Evolutionary conservation across 2,113 vertebrate species (phyloP), one percentile per base, ranked within the genome.

Genomic region (Eublepharis macularius): DNA sequence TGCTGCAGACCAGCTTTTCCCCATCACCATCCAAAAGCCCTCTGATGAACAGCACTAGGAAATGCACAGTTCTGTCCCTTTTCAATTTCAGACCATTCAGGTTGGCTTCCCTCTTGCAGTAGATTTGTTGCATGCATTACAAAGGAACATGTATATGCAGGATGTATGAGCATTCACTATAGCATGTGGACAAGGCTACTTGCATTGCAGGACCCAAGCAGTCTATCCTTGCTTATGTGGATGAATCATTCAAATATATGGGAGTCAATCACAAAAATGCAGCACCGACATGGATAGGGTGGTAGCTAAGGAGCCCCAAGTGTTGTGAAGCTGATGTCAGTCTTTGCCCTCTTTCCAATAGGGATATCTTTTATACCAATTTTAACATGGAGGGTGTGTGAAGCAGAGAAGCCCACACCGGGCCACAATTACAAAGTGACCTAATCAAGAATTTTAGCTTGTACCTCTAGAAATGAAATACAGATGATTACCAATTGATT

Each of bases 401-500:
- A 51, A 13, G 21, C 0, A 0, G 14, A 66, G 34, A 54, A 0
- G 0, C 6, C 7, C 24, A 0, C 0, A 12, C 51, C 2, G 0
- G 16, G 39, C 36, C 80, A 0, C 1, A 19, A 4, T 81, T 41
- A 43, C 82, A 2, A 84, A 41, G 47, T 76, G 86, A 73, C 73
- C 47, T 89, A 79, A 85, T 91, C 83, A 90, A 60, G 73, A 82
- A 6, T n/a, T 47, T 72, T 41, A 84, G 63, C 39, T 69, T 76
- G 34, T 4, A 5, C 2, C 79, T 68, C 77, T 79, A 91, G 76
- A 87, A 80, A 77, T 82, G 34, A 85, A 89, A 86, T 85, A 39
- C 66, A 80, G 83, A 82, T 90, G 82, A 86, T 90, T 85, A 90
- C 74, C 69, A 81, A 92, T 80, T 89, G 87, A 92, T 94, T 90